Base-by-base conservation (phyloP, 2,888 invertebrate species). In the Peribatodes rhomboidaria region DNA sequence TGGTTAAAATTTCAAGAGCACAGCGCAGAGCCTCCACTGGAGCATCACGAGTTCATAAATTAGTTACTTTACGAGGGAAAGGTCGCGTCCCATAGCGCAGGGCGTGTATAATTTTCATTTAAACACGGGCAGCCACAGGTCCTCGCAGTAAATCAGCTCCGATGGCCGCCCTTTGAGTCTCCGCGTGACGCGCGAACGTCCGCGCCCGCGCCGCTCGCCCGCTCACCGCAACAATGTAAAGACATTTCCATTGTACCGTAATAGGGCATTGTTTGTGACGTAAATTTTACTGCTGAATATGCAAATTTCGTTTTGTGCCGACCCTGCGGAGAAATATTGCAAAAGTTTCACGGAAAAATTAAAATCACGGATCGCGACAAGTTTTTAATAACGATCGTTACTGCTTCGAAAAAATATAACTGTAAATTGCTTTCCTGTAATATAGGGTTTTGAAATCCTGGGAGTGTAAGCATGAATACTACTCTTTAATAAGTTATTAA, bases 181-280 rank as follows among this genome's bases (percentile, higher is more conserved):
- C 75, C 73, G 73, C 72, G 74, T 74, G 78, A 75, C 75, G 78
- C 68, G 68, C 64, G 46, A 54, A 10, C 27, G 49, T 41, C 64
- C 69, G 67, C 65, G 73, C 70, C 65, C 69, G 72, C 70, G 74
- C 74, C 71, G 61, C 65, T 63, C 69, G 67, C 69, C 72, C 75
- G 55, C 70, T 67, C 79, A 69, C 80, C 84, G 86, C 84, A 86
- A 90, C 89, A 90, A 88, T 88, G 88, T 89, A 89, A 90, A 89
- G 89, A 90, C 88, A 90, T 89, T 90, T 86, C 87, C 86, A 90
- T 90, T 90, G 89, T 90, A 85, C 85, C 85, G 84, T 90, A 89
- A 90, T 89, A 88, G 88, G 84, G 86, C 86, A 90, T 90, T 90
- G 90, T 90, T 91, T 92, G 89, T 89, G 88, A 89, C 88, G 89